phyloP scores from a whole-genome alignment of 2,113 vertebrate species.

The Antechinus flavipes region DNA sequence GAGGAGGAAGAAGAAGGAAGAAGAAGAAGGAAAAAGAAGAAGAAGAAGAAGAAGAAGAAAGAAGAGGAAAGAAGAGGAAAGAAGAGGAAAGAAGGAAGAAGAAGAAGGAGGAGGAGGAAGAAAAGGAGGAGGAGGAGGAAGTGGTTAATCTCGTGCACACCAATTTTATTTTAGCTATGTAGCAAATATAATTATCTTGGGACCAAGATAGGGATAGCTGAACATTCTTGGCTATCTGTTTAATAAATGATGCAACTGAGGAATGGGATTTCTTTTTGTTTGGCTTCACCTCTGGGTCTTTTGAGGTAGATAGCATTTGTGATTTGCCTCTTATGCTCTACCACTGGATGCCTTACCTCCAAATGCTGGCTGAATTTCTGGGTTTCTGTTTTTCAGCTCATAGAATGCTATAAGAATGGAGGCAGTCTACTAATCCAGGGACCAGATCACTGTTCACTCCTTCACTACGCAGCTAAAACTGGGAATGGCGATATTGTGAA shows the following conservation, averaged over 20 bases:
- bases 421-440: constrained; percentile 93
- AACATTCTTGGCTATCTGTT: not conserved
- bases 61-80: no score
- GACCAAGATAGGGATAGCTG: not conserved
- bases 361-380: constrained; percentile 11
- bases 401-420: constrained; percentile 90
- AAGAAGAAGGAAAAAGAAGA: no score
- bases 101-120: no score
- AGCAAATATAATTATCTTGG: not conserved
- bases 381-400: constrained; percentile 85
- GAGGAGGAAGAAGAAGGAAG: no score
- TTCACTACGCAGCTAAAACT: constrained; percentile 92
- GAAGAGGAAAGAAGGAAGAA: no score
- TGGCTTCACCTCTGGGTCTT: constrained; percentile 21
- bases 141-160: not conserved
- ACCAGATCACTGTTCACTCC: constrained; percentile 90
- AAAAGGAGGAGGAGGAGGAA: not conserved
- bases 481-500: constrained; percentile 91
- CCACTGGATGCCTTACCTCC: constrained; percentile 5
- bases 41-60: no score
- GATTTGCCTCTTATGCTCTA: constrained; percentile 32
- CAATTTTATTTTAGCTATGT: not conserved
- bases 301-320: constrained; percentile 31
- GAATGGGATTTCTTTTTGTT: not conserved
- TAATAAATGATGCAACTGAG: not conserved